Evolutionary conservation across 2,113 vertebrate species (phyloP), one percentile per base, ranked within the genome.

Genomic region (Thermophis baileyi): DNA sequence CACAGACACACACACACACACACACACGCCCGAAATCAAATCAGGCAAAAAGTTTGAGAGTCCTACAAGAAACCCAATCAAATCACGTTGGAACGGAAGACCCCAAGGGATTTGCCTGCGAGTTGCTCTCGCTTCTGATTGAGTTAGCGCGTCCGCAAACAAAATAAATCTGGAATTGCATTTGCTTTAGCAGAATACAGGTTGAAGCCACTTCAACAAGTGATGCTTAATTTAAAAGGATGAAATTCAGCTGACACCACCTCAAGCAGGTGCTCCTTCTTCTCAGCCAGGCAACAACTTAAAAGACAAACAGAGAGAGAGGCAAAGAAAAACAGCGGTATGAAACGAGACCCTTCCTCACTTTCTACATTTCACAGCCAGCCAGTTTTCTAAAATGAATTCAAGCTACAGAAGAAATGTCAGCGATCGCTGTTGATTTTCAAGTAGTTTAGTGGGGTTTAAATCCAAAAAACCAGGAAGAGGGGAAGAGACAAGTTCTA

Each of bases 211-310:
- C 74, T 92, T 89, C 69, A 92, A 89, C 90, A 57, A 89, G 57
- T 60, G 63, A 88, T 92, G 91, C 95, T 91, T 92, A 95, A 91
- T 95, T 97, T 93, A 89, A 92, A 93, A 51, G 92, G 92, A 93
- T 94, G 93, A 87, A 51, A 85, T 95, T 95, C 30, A 96, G 95
- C 96, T 88, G 93, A 30, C 60, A 49, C 92, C 94, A 96, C 87
- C 55, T 90, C 94, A 90, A 87, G 55, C 93, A 8, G 89, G 57
- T 49, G 74, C 55, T 95, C 85, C 40, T 88, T 97, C 51, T 92
- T 95, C 91, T 60, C 10, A 54, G n/a, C 35, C 94, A 69, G 24
- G 94, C 60, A 87, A 47, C 88, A 93, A 90, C 8, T 46, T 95
- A 90, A 91, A 95, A 69, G 88, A 88, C 10, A 63, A 92, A 89